Evolutionary conservation across 1,140 invertebrate genomes (phyloP), one percentile per base, ranked within the genome.

Genomic region (Megalopta genalis): DNA sequence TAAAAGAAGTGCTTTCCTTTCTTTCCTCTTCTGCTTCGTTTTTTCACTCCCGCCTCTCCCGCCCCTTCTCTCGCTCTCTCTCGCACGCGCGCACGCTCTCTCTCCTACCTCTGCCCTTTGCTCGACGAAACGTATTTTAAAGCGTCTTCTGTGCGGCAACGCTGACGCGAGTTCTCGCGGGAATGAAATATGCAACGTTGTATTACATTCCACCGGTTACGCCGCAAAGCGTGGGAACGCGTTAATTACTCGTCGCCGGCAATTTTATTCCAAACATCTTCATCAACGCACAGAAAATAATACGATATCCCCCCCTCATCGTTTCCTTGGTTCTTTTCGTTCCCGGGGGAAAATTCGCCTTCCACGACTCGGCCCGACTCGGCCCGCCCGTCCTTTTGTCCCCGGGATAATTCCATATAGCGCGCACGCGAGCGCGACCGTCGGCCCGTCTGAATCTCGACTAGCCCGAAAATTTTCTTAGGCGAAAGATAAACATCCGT

Each of bases 1-100:
- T 63, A 32, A 80, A 66, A 80, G 54, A 68, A 63, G 54, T 76
- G 52, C 57, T 63, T 62, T 42, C 65, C 54, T 42, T 49, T 68
- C 70, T 78, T 65, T 82, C 81, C 75, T 84, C 60, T 57, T 54
- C 62, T 21, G 71, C 71, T 84, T 80, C 80, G 67, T 78, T 69
- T 57, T 46, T 71, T 63, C 64, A 77, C 73, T 76, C 77, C 66
- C 65, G 70, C 74, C 63, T 9, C 37, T 16, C 12, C 42, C 42
- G 0, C 42, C 1, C 42, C 42, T 0, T 14, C 42, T 9, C 42
- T 12, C 39, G 59, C 27, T 16, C 76, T 54, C 7, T 6, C 42
- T 12, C 42, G 2, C 42, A 2, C 32, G 1, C 32, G 1, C 32
- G 1, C 32, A 2, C 32, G 1, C 32, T 32, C 32, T 14, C 14